Evolutionary conservation across 1,140 invertebrate species (phyloP).

Genomic region (Drosophila obscura): DNA sequence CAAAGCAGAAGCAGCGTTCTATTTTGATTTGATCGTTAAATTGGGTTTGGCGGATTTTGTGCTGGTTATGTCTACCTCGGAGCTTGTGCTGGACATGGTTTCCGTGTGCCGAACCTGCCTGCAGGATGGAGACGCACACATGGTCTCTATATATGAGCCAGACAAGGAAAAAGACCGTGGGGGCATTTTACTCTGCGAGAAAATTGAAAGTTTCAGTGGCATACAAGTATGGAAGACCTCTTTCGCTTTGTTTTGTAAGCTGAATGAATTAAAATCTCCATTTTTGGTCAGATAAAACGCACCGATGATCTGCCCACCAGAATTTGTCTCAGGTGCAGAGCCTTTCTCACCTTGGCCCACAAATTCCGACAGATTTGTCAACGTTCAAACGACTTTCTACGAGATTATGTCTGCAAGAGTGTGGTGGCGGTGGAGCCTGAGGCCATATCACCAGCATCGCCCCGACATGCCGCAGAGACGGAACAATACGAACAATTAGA

Average conservation of each 20-base stretch:
- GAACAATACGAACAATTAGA: slow-evolving; percentile 50
- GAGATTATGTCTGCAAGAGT: slow-evolving; percentile 60
- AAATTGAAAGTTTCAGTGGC: slow-evolving; percentile 73
- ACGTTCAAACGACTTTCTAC: slow-evolving; percentile 71
- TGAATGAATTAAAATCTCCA: background rate
- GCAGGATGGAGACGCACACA: slow-evolving; percentile 66
- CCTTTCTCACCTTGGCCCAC: slow-evolving; percentile 62
- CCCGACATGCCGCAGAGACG: background rate
- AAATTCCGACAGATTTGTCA: slow-evolving; percentile 76
- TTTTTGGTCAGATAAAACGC: slow-evolving; percentile 45
- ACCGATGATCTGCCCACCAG: slow-evolving; percentile 53
- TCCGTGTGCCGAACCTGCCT: slow-evolving; percentile 69
- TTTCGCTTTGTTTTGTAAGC: too few relatives aligned
- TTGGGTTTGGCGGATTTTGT: slow-evolving; percentile 8
- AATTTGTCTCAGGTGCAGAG: slow-evolving; percentile 71
- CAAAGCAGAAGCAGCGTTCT: slow-evolving; percentile 2
- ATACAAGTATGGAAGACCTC: slow-evolving; percentile 46
- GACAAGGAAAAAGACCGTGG: slow-evolving; percentile 30
- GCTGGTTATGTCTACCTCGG: slow-evolving; percentile 16
- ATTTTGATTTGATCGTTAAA: slow-evolving; percentile 10
- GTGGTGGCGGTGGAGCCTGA: background rate
- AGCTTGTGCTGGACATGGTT: slow-evolving; percentile 44
- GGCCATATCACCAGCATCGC: background rate
- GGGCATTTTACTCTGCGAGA: slow-evolving; percentile 55
- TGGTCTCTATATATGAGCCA: slow-evolving; percentile 71